Percentiles rank a stretch among this genome's conserved stretches.
Evolutionary conservation across 2,113 vertebrate genomes (phyloP).

Genomic region (Panthera leo): DNA sequence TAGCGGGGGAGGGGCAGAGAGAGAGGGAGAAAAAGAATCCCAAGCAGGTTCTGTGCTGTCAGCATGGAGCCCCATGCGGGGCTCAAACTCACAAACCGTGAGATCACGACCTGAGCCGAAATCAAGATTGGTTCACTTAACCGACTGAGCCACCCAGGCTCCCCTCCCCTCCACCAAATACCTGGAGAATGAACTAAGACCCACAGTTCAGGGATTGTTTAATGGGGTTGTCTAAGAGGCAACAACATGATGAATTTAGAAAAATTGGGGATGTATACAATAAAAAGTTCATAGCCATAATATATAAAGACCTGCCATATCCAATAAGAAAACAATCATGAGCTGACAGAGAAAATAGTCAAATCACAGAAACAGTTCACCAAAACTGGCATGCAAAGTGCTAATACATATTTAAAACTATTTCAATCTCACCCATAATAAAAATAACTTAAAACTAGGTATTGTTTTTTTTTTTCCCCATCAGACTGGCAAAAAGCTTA

Average conservation of each 20-base stretch:
- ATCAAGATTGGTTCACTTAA: too few relatives aligned
- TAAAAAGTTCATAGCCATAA: constrained; percentile 40
- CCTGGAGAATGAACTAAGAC: background rate
- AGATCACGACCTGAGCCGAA: too few relatives aligned
- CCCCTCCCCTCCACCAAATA: background rate
- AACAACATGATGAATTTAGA: constrained; percentile 26
- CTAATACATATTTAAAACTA: constrained; percentile 32
- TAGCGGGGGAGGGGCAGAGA: too few relatives aligned
- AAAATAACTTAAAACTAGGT: constrained; percentile 47
- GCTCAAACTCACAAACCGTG: too few relatives aligned
- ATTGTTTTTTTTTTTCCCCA: background rate
- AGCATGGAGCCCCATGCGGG: too few relatives aligned
- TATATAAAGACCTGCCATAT: constrained; percentile 47
- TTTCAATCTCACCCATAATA: constrained; percentile 31
- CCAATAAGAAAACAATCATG: constrained; percentile 56
- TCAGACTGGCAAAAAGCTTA: background rate
- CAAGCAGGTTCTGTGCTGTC: too few relatives aligned
- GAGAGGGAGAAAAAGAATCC: too few relatives aligned
- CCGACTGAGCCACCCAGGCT: too few relatives aligned
- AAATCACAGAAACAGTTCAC: constrained; percentile 46
- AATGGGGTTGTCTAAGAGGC: background rate
- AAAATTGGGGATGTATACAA: background rate
- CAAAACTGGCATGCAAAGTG: constrained; percentile 23
- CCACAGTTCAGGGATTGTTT: background rate
- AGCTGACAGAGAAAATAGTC: background rate